Percentiles rank a stretch among this genome's conserved stretches.
Conservation (phyloP, 2,113 vertebrate species). For the Colistium nudipinnis region DNA sequence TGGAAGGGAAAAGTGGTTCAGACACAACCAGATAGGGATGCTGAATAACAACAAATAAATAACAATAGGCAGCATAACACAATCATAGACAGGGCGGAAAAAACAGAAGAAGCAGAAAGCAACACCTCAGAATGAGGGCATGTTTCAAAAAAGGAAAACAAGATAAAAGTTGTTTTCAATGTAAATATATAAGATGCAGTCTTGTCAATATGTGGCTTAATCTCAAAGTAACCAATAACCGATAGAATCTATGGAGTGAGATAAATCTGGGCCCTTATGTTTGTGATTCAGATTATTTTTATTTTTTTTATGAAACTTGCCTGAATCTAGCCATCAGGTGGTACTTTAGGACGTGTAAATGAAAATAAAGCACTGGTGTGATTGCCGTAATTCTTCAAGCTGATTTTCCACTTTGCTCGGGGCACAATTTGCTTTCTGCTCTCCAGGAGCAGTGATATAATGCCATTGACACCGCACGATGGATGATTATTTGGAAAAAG, state of each 20-base stretch:
- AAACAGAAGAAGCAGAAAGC: slow-evolving; percentile 9
- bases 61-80: slow-evolving; percentile 7
- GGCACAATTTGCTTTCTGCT: no score
- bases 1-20: not conserved
- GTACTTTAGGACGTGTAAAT: not conserved
- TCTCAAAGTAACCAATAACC: not conserved
- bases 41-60: slow-evolving; percentile 31
- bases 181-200: not conserved
- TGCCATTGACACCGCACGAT: no score
- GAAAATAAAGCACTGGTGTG: no score
- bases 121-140: slow-evolving; percentile 1
- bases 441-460: no score
- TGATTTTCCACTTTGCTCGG: no score
- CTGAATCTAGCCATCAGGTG: not conserved
- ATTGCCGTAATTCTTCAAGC: no score
- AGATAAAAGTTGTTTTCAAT: not conserved
- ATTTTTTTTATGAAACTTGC: not conserved
- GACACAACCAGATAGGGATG: slow-evolving; percentile 19
- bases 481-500: no score
- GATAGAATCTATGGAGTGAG: not conserved
- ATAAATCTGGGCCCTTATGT: not conserved
- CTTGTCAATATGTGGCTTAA: not conserved
- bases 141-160: slow-evolving; percentile 11
- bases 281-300: not conserved
- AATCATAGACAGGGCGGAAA: not conserved